A percentile compares a stretch with the other conserved stretches of the same genome.
phyloP scores from a whole-genome alignment of 2,888 invertebrate genomes.

The Prosopocoilus inquinatus region DNA sequence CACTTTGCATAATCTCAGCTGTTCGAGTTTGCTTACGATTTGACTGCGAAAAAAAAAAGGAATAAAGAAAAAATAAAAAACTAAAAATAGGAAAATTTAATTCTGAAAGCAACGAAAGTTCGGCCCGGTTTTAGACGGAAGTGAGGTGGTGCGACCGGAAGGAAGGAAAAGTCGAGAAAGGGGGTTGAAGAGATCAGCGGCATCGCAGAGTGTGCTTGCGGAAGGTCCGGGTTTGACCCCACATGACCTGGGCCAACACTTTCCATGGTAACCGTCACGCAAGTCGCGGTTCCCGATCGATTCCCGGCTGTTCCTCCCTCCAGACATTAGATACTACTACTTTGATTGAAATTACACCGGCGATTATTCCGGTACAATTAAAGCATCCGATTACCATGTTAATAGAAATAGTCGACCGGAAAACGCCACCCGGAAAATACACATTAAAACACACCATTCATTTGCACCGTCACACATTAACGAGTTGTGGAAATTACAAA shows the following conservation, averaged over 20 bases:
- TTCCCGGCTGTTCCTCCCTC: constrained; percentile 33
- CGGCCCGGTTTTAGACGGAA: no score
- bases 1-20: no score
- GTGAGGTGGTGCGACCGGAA: no score
- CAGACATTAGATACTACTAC: constrained; percentile 15
- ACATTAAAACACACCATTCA: no score
- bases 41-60: no score
- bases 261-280: constrained; percentile 55
- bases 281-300: constrained; percentile 50
- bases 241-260: constrained; percentile 54
- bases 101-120: no score
- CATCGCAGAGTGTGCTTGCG: constrained; percentile 36
- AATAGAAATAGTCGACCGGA: background rate
- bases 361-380: background rate
- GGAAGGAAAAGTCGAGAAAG: background rate
- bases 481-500: no score
- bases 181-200: constrained; percentile 9
- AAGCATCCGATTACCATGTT: background rate
- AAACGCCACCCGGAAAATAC: no score
- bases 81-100: no score
- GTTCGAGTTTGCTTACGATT: no score
- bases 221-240: constrained; percentile 54
- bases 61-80: no score
- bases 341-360: constrained; percentile 18
- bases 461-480: no score